Evolutionary conservation across 2,797 vertebrate genomes (phyloP), one percentile per base, ranked within the genome.

Genomic region (Danionella dracula): DNA sequence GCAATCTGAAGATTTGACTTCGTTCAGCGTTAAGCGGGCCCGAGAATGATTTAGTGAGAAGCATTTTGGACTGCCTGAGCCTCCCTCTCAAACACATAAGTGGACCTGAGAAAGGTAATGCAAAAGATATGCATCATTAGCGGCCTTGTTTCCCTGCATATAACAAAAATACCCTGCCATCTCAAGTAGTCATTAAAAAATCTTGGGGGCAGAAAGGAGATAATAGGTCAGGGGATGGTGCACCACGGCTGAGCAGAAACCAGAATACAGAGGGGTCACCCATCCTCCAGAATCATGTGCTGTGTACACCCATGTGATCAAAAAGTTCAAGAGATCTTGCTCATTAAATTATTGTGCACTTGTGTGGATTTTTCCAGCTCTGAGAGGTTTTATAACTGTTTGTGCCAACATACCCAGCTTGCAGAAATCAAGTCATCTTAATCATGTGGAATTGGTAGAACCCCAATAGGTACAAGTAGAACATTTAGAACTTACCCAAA

Each of bases 21-120:
- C 16, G 51, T 41, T 46, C 5, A 13, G 53, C 8, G 62, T 68
- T 71, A 61, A 66, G 53, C 17, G 13, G 40, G 45, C 31, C 29
- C 27, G 48, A 54, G 53, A 56, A 40, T 71, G 73, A 78, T 78
- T 69, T 71, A 73, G 48, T 62, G 64, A 45, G n/a, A 29, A 61
- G 15, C 58, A 37, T 53, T 64, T 62, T 68, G 50, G 17, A 40
- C 46, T 45, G 64, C 13, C 41, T 8, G 2, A 34, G 16, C 27
- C 20, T 67, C 50, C 46, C n/a, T 46, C 46, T 27, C 32, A 67
- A 45, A 20, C 23, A 67, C 35, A 53, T 75, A 75, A 78, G 68
- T 65, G 60, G 64, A 62, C 58, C 49, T 62, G 55, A 73, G 67
- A 64, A 57, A 56, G 65, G 58, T 66, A 65, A 70, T 72, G 66